phyloP scores from a whole-genome alignment of 2,113 vertebrate genomes.

The Tachycineta bicolor region DNA sequence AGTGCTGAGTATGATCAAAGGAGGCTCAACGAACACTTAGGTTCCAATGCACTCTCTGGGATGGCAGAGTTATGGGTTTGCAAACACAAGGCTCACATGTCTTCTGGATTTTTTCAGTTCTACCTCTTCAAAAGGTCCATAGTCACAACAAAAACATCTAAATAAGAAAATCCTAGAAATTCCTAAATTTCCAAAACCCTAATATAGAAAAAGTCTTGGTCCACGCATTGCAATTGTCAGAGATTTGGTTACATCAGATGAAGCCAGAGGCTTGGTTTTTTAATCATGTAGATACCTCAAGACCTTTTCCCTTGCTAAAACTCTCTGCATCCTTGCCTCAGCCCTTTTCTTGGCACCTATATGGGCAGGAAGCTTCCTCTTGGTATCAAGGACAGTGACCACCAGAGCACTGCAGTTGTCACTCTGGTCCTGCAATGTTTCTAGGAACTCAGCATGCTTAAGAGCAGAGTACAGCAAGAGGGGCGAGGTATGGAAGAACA shows the following conservation, averaged over 20 bases:
- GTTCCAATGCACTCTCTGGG: neutral
- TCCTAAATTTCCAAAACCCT: neutral
- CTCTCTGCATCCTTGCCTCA: neutral
- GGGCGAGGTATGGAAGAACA: neutral
- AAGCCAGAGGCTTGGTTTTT: neutral
- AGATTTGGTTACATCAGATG: neutral
- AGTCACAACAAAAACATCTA: neutral
- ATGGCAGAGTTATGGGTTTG: neutral
- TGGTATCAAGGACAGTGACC: neutral
- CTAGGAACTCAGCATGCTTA: neutral
- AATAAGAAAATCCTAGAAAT: neutral
- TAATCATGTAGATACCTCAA: neutral
- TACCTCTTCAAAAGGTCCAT: neutral
- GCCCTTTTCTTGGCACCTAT: neutral
- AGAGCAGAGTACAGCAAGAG: neutral
- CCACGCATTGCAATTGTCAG: neutral
- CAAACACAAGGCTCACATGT: neutral
- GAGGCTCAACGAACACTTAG: fast-evolving
- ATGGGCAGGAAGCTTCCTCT: neutral
- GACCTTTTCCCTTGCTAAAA: neutral
- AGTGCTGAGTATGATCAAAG: neutral
- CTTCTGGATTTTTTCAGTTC: neutral
- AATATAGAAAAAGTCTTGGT: neutral
- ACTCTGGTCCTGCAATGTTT: neutral
- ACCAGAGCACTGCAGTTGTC: neutral